phyloP scores from a whole-genome alignment of 2,113 vertebrate genomes.

The Melanotaenia duboulayi region DNA sequence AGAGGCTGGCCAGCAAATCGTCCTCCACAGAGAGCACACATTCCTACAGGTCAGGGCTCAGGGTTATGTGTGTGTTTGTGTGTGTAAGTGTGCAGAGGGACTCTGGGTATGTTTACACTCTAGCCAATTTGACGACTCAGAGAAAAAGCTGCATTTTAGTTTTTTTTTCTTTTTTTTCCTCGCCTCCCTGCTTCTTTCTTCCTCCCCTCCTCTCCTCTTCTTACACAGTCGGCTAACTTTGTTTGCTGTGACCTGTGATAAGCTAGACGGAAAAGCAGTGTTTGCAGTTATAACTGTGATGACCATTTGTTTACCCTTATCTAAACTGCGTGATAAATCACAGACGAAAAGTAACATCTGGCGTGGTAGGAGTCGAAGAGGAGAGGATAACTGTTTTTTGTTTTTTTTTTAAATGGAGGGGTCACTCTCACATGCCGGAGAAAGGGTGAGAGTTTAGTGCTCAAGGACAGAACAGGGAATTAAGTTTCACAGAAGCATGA shows the following conservation, averaged over 20 bases:
- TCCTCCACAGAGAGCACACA: slow-evolving; percentile 69
- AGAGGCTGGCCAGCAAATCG: slow-evolving; percentile 70
- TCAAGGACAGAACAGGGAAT: slow-evolving; percentile 76
- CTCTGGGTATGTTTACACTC: slow-evolving; percentile 57
- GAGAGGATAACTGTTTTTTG: slow-evolving; percentile 16
- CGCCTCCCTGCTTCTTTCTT: background rate
- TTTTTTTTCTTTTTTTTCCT: background rate
- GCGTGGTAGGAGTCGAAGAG: slow-evolving; percentile 46
- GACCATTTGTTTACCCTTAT: slow-evolving; percentile 81
- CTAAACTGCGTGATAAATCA: slow-evolving; percentile 74
- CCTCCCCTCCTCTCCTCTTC: slow-evolving; percentile 7
- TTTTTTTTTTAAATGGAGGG: slow-evolving; percentile 31
- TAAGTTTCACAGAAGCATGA: slow-evolving; percentile 78
- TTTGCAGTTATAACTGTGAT: slow-evolving; percentile 79
- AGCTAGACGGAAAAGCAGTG: slow-evolving; percentile 67
- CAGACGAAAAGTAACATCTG: slow-evolving; percentile 76
- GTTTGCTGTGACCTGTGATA: slow-evolving; percentile 76
- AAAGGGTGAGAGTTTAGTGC: slow-evolving; percentile 74
- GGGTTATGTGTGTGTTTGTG: slow-evolving; percentile 48
- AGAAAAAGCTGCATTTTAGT: slow-evolving; percentile 60
- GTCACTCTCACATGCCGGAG: slow-evolving; percentile 70
- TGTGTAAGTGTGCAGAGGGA: slow-evolving; percentile 37
- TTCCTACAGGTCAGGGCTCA: slow-evolving; percentile 77
- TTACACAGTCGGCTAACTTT: slow-evolving; percentile 60
- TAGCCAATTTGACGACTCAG: slow-evolving; percentile 24